Base-by-base conservation (phyloP, 1,140 invertebrate genomes). In the Aethina tumida region DNA sequence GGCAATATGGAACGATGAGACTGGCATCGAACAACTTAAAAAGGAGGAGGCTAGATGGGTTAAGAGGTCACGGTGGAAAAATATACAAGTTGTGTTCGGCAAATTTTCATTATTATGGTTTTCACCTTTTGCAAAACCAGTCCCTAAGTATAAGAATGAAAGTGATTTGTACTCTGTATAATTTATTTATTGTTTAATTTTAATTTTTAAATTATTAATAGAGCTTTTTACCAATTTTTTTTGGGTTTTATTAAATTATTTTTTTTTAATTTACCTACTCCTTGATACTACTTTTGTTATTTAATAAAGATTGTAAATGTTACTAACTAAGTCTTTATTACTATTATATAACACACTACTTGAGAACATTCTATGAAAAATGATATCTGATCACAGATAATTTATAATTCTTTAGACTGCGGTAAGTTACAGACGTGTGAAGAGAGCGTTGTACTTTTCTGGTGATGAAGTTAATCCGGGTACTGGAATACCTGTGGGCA, bases 1-100 rank as follows among this genome's bases (percentile, higher is more conserved):
- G 60, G 92, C 94, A 7, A 99, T 99, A 56, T 97, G 93, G 75
- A 90, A 91, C 58, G 97, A 99, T 69, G 92, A 99, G 72, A 99
- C 96, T 47, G 91, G 90, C 21, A 96, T 96, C 49, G 91, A 95
- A 60, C 87, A 93, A 66, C 61, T 96, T 48, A 95, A 95, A 65
- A 92, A 92, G 57, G 91, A 95, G 60, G 79, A 92, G 61, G 86
- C 87, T 1, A 68, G 84, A 8, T 94, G 90, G 88, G 81, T 84
- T 10, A 84, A 86, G 47, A 89, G 89, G 49, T 91, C 87, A 1
- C 70, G 83, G 29, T 93, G 91, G 84, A 87, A 92, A 69, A 94
- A 86, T 50, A 81, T 97, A 43, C 88, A 94, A 58, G 79, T 86
- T 3, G 92, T 97, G 1, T 97, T 97, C 66, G 93, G 93, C 18